Percentiles rank a stretch among this genome's conserved stretches.
phyloP scores from a whole-genome alignment of 1,140 invertebrate species.

The Aricia agestis region DNA sequence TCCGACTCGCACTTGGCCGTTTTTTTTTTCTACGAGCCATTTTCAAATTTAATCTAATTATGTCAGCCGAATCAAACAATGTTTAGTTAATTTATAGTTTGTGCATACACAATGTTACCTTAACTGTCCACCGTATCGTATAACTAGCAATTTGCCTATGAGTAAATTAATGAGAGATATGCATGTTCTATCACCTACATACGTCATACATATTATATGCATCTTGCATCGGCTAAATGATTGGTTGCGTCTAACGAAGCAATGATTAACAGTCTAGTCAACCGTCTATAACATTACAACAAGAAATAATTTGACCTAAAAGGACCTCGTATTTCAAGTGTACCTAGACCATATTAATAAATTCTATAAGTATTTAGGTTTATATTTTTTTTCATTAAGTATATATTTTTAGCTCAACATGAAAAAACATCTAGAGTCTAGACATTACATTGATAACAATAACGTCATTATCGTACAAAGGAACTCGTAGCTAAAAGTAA shows the following conservation, averaged over 20 bases:
- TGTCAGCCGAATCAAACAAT: not conserved
- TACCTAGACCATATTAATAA: not conserved
- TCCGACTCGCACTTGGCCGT: no score
- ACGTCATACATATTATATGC: no score
- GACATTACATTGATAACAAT: not conserved
- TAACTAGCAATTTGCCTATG: constrained; percentile 1
- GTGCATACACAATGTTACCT: not conserved
- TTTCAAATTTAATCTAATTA: no score
- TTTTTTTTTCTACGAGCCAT: no score
- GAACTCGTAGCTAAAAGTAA: not conserved
- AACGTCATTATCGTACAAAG: not conserved
- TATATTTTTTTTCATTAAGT: not conserved
- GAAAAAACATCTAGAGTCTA: not conserved
- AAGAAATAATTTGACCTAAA: not conserved
- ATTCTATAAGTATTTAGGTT: not conserved
- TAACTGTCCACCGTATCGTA: not conserved
- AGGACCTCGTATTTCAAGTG: no score
- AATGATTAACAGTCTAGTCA: not conserved
- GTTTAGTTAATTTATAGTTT: not conserved
- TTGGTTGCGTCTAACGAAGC: not conserved
- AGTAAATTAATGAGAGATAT: not conserved
- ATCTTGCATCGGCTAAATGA: not conserved
- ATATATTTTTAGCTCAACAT: no score
- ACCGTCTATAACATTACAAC: no score
- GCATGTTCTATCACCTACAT: no score